Evolutionary conservation across 2,888 invertebrate genomes (phyloP), one percentile per base, ranked within the genome.

Genomic region (Toxonevra muliebris): DNA sequence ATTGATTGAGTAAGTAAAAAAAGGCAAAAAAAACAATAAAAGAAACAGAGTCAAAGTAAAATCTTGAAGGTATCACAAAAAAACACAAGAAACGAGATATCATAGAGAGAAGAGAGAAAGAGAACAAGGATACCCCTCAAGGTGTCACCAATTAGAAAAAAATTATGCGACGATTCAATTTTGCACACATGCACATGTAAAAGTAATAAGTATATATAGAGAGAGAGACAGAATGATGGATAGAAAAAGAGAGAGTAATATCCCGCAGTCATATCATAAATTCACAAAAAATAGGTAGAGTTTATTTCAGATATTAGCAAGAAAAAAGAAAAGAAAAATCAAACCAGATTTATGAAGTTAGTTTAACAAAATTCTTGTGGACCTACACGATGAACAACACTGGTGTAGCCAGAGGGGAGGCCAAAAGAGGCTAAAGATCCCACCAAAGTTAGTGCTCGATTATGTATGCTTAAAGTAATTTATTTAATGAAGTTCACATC

Each of bases 111-210:
- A 15, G 13, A 11, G 42, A 11, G 19, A 42, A 17, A 42, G 45
- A 13, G 11, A n/a, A n/a, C 11, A 40, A 9, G 20, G 13, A 40
- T 40, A 52, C 66, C 63, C 73, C 71, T 69, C 65, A 73, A 80
- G 80, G 82, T 82, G 80, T 82, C 80, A 79, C 80, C 81, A 81
- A 82, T 81, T 82, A 81, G 79, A 79, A 77, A 78, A 78, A 40
- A 61, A 30, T 76, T 75, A 76, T 75, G 74, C 74, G 75, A 68
- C 72, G 71, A 69, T 67, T 71, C 70, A 71, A 70, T 73, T 30
- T 71, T 67, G 66, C 67, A 55, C 53, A 66, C 13, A 57, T 61
- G 61, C 62, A 64, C 48, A 53, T n/a, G 50, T 41, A n/a, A n/a
- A 7, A 13, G 15, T 45, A 13, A n/a, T 48, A 15, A 48, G 48